Evolutionary conservation across 2,113 vertebrate species (phyloP).

Genomic region (Sula dactylatra): DNA sequence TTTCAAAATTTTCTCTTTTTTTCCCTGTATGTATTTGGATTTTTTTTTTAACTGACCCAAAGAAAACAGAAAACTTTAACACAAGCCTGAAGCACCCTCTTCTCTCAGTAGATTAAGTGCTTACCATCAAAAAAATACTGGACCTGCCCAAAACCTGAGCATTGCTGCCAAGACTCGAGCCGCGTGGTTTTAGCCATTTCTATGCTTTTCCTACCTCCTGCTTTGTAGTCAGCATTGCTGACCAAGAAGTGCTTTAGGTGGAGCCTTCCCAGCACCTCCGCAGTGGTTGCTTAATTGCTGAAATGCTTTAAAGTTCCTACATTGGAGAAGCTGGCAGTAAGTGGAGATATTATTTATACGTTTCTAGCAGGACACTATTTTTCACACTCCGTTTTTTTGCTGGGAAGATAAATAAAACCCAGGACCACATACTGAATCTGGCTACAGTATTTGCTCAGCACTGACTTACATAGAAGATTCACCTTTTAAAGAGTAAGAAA

Average conservation of each 20-base stretch:
- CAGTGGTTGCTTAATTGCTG: background rate
- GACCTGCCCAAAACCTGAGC: background rate
- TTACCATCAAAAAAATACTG: rapidly evolving
- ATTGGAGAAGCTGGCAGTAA: background rate
- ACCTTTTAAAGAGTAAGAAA: background rate
- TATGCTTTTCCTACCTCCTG: background rate
- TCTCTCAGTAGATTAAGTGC: background rate
- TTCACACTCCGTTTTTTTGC: background rate
- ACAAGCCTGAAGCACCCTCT: background rate
- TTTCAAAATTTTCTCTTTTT: background rate
- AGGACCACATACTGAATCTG: background rate
- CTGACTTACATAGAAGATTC: background rate
- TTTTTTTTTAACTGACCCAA: background rate
- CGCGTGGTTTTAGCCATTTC: rapidly evolving
- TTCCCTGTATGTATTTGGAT: background rate
- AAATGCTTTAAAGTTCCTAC: background rate
- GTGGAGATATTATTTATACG: rapidly evolving
- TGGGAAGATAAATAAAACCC: background rate
- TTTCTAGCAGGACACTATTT: background rate
- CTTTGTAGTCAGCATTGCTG: rapidly evolving
- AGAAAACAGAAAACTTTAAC: background rate
- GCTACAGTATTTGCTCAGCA: background rate
- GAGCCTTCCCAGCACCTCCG: background rate
- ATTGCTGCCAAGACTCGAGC: rapidly evolving
- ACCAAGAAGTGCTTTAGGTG: background rate